These are phyloP conservation scores for Meloidogyne chitwoodi DNA, from an alignment of 1,140 invertebrate species.

Conservation along the genomic window DNA sequence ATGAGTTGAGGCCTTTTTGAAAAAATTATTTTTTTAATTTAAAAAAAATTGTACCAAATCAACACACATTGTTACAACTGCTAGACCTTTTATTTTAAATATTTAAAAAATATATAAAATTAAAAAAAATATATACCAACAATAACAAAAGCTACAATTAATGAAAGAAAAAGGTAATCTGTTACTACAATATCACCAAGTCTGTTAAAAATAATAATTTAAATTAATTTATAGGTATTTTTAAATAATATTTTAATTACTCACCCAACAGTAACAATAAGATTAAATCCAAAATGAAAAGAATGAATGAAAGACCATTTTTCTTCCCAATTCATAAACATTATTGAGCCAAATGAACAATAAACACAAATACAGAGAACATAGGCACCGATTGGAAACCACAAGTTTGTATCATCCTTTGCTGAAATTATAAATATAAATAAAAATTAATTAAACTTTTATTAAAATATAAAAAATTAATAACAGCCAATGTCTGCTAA, in stretches of 20 bases:
- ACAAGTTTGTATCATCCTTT: slow-evolving; percentile 40
- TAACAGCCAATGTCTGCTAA: slow-evolving; percentile 39
- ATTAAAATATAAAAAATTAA: too few relatives aligned
- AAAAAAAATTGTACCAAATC: slow-evolving; percentile 31
- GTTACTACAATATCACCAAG: slow-evolving; percentile 56
- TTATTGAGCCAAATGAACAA: slow-evolving; percentile 58
- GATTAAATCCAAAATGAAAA: slow-evolving; percentile 59
- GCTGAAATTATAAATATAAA: neutral
- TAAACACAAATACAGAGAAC: slow-evolving; percentile 58
- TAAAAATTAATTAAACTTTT: neutral
- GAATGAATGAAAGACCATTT: slow-evolving; percentile 60
- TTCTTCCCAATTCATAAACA: slow-evolving; percentile 52
- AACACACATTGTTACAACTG: slow-evolving; percentile 60
- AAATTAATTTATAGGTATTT: neutral
- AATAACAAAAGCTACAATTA: slow-evolving; percentile 59
- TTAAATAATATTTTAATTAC: too few relatives aligned
- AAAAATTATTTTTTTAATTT: neutral
- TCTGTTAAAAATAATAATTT: neutral
- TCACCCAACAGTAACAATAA: slow-evolving; percentile 58
- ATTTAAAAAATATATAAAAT: neutral
- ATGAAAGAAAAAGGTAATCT: slow-evolving; percentile 58
- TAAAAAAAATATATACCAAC: slow-evolving; percentile 44
- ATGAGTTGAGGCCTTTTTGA: slow-evolving; percentile 52
- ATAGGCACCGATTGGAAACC: slow-evolving; percentile 60
- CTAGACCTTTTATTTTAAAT: slow-evolving; percentile 46